Evolutionary conservation across 2,888 invertebrate genomes (phyloP).

Genomic region (Chironomus tentans): DNA sequence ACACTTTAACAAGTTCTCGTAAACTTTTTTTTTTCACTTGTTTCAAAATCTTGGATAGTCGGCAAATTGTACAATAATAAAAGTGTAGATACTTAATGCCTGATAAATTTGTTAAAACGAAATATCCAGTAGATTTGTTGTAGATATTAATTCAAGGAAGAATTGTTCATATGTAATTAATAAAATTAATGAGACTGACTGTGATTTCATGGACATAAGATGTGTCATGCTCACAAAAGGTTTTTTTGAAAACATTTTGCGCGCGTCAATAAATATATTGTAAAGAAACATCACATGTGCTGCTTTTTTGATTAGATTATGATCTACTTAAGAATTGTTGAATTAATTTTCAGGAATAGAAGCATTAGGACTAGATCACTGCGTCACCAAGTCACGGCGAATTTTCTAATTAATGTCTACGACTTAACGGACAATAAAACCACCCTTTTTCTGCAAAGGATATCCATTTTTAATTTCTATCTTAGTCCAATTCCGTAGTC

Average conservation of each 20-base stretch:
- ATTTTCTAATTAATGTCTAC: no score
- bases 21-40: neutral
- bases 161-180: neutral
- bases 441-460: no score
- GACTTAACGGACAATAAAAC: no score
- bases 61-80: neutral
- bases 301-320: no score
- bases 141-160: neutral
- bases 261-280: neutral
- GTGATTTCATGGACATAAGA: conserved; percentile 25
- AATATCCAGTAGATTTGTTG: neutral
- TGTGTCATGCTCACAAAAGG: conserved; percentile 20
- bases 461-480: no score
- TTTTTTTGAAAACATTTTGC: neutral
- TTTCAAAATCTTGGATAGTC: neutral
- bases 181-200: conserved; percentile 20
- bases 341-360: no score
- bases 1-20: no score
- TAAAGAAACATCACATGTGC: no score
- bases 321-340: no score
- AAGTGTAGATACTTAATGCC: neutral
- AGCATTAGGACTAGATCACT: no score
- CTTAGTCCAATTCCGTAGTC: no score
- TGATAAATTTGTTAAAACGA: neutral
- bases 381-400: no score